Base-by-base conservation (phyloP, 2,113 vertebrate species). In the Sitta europaea region DNA sequence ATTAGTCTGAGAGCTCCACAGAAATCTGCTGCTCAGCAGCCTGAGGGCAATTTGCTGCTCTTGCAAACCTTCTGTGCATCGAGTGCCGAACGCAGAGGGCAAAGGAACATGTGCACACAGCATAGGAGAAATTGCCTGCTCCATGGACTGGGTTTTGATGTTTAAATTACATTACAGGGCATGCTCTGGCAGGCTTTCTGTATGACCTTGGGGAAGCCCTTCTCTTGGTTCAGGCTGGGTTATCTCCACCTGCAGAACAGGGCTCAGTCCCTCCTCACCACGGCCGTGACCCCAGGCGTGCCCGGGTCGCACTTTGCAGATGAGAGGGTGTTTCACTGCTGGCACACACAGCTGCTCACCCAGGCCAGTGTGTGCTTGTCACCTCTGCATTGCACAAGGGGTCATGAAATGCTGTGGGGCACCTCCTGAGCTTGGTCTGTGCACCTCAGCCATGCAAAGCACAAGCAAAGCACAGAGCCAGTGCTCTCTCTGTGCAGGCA, bases 251-350 rank as follows among this genome's bases (percentile, higher is more conserved):
- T 68, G 84, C 40, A 78, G 47, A 78, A 6, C 22, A 29, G 47
- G 42, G 45, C 28, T 67, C n/a, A 8, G 58, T 25, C 40, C 24
- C 43, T 63, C 40, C 29, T 7, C 0, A 2, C 17, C 18, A 10
- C 0, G 0, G 36, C 25, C 4, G 7, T 18, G 50, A 16, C 7
- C 16, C 1, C 7, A 53, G 43, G n/a, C 0, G 0, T 42, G 45
- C 29, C 47, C 4, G 1, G 28, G 10, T n/a, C 17, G 6, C 15
- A 1, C 16, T 66, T 17, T 55, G 72, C 75, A 74, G 54, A 11
- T 3, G 28, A 54, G 12, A 70, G 43, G 38, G 14, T 18, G 25
- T 13, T 22, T 11, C 29, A 4, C 27, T 68, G 45, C 1, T 45
- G 45, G n/a, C 23, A 48, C 27, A 27, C 1, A 3, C 50, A 35